Evolutionary conservation across 2,797 vertebrate species (phyloP), one percentile per base, ranked within the genome.

Genomic region (Poecilia picta): DNA sequence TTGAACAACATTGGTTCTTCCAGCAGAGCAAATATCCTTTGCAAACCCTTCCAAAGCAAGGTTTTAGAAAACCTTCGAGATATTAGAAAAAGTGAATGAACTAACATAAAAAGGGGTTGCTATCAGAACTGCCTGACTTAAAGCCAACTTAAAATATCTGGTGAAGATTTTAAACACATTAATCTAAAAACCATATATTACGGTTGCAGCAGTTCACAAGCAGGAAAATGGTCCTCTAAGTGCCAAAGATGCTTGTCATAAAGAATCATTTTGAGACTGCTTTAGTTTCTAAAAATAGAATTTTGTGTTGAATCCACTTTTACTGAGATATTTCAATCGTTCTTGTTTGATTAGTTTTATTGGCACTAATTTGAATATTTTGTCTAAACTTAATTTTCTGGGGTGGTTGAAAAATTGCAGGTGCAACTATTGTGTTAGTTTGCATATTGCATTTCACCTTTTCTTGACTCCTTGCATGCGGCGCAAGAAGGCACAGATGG

Each of bases 401-500:
- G 6, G 28, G 28, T 20, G 33, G 18, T 66, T 25, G 33, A 39
- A 41, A 68, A 41, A 5, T 20, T 20, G 18, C 23, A 68, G 64
- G 10, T 68, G 31, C 18, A 39, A 66, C 31, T 68, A 36, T 39
- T 66, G 11, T 66, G 36, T 25, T 70, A 4, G 39, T n/a, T 41
- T 3, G 1, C 39, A 8, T 25, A 36, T 70, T 43, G 68, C 39
- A 55, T 57, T 20, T 73, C 78, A 96, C 95, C 94, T 96, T 87
- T 87, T 95, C 89, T 85, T 96, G 83, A 89, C 80, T 46, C 81
- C 87, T 89, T 96, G 92, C 91, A 95, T 93, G 78, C 95, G 95
- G 49, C 80, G 92, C 82, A 96, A 93, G 77, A 95, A 94, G 74
- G 95, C 83, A 1, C 95, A 96, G 84, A 95, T 89, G 39, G 94